A percentile compares a stretch with the other conserved stretches of the same genome.
These are phyloP conservation scores for Dryococelus australis DNA, from an alignment of 2,888 invertebrate species.

Conservation along the genomic window DNA sequence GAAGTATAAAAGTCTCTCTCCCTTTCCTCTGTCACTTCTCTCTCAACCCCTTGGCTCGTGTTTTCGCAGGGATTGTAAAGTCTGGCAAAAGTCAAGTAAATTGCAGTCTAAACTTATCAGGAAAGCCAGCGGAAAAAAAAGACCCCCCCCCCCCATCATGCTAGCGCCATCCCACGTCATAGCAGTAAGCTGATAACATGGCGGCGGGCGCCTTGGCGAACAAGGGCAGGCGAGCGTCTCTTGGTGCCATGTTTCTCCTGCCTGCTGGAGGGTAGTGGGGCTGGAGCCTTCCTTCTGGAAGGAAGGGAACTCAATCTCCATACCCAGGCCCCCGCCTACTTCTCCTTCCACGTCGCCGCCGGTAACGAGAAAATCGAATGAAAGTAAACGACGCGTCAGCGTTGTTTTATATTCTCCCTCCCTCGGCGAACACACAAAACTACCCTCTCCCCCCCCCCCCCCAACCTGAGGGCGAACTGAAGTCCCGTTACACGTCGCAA, in stretches of 20 bases:
- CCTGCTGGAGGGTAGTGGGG: not conserved
- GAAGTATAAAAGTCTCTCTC: slow-evolving; percentile 19
- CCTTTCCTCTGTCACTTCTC: slow-evolving; percentile 18
- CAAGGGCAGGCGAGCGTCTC: not conserved
- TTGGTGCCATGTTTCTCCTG: not conserved
- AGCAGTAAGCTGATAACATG: slow-evolving; percentile 3
- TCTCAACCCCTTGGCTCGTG: slow-evolving; percentile 17
- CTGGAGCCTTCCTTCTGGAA: too few species aligned
- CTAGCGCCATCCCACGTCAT: not conserved
- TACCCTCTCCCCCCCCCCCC: too few species aligned
- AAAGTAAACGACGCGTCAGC: slow-evolving; percentile 16
- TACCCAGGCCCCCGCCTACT: not conserved
- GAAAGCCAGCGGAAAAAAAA: slow-evolving; percentile 30
- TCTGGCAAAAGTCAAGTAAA: slow-evolving; percentile 38
- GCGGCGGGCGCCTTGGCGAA: not conserved
- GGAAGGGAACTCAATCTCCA: not conserved
- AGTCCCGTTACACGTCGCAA: too few species aligned
- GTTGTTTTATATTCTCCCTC: slow-evolving; percentile 33
- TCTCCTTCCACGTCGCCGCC: not conserved
- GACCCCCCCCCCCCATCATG: not conserved
- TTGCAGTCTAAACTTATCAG: slow-evolving; percentile 41
- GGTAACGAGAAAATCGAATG: slow-evolving; percentile 13
- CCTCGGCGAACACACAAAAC: too few species aligned
- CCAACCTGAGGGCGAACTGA: too few species aligned
- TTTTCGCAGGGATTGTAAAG: slow-evolving; percentile 28